Evolutionary conservation across 2,888 invertebrate genomes (phyloP).

Genomic region (Anagyrus pseudococci): DNA sequence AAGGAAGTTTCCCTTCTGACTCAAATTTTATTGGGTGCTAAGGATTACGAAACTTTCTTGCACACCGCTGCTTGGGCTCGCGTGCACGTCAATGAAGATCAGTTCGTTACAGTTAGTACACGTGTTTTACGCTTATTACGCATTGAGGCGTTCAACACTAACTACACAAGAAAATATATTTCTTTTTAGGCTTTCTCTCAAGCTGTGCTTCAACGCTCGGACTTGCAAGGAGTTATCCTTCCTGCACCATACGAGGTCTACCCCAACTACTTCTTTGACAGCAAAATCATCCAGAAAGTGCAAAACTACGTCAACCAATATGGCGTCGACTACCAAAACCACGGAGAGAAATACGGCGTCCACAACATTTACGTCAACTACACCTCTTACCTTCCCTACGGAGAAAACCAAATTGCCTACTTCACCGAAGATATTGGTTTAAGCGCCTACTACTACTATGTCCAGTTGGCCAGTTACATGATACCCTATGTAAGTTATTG

Average conservation of each 20-base stretch:
- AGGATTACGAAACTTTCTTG: conserved; percentile 75
- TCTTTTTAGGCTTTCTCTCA: conserved; percentile 65
- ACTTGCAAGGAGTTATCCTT: conserved; percentile 70
- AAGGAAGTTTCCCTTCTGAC: conserved; percentile 72
- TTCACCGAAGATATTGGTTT: conserved; percentile 76
- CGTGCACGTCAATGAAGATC: conserved; percentile 71
- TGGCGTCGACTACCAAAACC: conserved; percentile 24
- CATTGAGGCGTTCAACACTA: too few relatives aligned
- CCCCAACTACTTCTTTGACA: conserved; percentile 75
- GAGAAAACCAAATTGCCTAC: conserved; percentile 70
- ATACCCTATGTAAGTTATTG: conserved; percentile 47
- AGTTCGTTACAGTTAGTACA: conserved; percentile 64
- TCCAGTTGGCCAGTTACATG: conserved; percentile 66
- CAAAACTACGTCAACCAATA: conserved; percentile 59
- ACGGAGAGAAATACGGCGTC: conserved; percentile 44
- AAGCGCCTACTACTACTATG: conserved; percentile 71
- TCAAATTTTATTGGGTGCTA: conserved; percentile 73
- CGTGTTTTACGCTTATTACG: too few relatives aligned
- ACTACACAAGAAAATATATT: conserved; percentile 18
- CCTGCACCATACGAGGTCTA: conserved; percentile 77
- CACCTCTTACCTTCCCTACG: conserved; percentile 62
- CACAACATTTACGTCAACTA: conserved; percentile 71
- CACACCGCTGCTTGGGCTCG: conserved; percentile 75
- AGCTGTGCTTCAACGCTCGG: conserved; percentile 70
- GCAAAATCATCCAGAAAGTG: conserved; percentile 72